phyloP scores from a whole-genome alignment of 2,888 invertebrate species.

The Rhamphomyia laevipes region DNA sequence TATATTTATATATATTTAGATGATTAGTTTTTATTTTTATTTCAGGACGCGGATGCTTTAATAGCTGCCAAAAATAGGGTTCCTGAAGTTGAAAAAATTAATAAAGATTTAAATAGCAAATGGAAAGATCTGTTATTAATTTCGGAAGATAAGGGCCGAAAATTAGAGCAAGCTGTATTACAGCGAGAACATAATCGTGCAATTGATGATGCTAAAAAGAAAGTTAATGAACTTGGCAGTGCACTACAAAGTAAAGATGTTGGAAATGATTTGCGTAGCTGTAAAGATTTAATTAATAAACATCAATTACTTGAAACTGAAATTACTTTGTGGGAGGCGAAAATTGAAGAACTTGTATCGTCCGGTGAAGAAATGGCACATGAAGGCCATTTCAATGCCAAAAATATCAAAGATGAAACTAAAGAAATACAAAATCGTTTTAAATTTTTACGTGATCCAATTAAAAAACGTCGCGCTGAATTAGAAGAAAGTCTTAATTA shows the following conservation, averaged over 20 bases:
- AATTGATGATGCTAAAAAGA: slow-evolving; percentile 79
- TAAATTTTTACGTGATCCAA: slow-evolving; percentile 59
- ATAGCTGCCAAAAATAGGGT: slow-evolving; percentile 58
- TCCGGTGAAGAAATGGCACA: slow-evolving; percentile 84
- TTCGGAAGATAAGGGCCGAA: slow-evolving; percentile 47
- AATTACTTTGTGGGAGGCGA: slow-evolving; percentile 68
- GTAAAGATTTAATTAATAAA: slow-evolving; percentile 79
- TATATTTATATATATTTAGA: no score
- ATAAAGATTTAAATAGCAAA: slow-evolving; percentile 58
- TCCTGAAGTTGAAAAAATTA: slow-evolving; percentile 53
- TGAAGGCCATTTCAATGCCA: slow-evolving; percentile 90
- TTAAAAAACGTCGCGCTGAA: slow-evolving; percentile 55
- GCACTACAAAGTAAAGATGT: slow-evolving; percentile 69
- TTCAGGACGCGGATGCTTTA: slow-evolving; percentile 53
- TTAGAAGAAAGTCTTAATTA: slow-evolving; percentile 69
- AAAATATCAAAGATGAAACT: slow-evolving; percentile 68
- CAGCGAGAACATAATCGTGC: slow-evolving; percentile 68
- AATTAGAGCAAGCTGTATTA: slow-evolving; percentile 78
- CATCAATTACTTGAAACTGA: slow-evolving; percentile 84
- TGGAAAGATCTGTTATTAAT: slow-evolving; percentile 65
- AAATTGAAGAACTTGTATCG: slow-evolving; percentile 62
- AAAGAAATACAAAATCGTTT: slow-evolving; percentile 59
- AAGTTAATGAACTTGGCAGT: slow-evolving; percentile 73
- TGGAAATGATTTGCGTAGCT: slow-evolving; percentile 81
- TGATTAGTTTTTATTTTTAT: neutral